phyloP scores from a whole-genome alignment of 2,888 invertebrate genomes.

The Callyntrura sp. region DNA sequence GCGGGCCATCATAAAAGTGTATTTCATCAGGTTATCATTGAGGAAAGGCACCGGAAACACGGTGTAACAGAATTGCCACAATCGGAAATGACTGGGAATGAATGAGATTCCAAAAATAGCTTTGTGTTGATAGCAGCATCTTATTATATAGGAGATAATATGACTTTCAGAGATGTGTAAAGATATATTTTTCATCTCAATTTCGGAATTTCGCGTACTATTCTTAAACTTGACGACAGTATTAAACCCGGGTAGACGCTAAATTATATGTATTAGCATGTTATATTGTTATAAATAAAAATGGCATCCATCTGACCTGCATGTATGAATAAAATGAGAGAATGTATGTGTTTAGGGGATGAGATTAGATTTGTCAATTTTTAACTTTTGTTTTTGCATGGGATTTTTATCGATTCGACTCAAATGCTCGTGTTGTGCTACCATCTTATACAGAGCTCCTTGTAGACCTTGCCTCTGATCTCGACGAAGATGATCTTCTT shows the following conservation, averaged over 20 bases:
- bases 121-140: too few relatives aligned
- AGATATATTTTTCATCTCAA: too few relatives aligned
- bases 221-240: too few relatives aligned
- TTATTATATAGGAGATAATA: too few relatives aligned
- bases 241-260: too few relatives aligned
- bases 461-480: slow-evolving; percentile 43
- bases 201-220: too few relatives aligned
- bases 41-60: background rate
- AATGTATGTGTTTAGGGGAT: background rate
- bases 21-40: background rate
- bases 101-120: background rate
- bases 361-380: background rate
- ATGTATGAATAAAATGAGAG: too few relatives aligned
- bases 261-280: too few relatives aligned
- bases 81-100: background rate
- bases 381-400: slow-evolving; percentile 8
- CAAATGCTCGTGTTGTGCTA: background rate
- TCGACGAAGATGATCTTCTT: slow-evolving; percentile 2
- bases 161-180: too few relatives aligned
- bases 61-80: background rate
- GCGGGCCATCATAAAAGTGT: background rate
- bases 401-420: background rate
- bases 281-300: too few relatives aligned
- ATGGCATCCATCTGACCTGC: too few relatives aligned
- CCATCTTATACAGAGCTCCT: slow-evolving; percentile 40